Evolutionary conservation across 2,888 invertebrate genomes (phyloP).

Genomic region (Mythimna pallens): DNA sequence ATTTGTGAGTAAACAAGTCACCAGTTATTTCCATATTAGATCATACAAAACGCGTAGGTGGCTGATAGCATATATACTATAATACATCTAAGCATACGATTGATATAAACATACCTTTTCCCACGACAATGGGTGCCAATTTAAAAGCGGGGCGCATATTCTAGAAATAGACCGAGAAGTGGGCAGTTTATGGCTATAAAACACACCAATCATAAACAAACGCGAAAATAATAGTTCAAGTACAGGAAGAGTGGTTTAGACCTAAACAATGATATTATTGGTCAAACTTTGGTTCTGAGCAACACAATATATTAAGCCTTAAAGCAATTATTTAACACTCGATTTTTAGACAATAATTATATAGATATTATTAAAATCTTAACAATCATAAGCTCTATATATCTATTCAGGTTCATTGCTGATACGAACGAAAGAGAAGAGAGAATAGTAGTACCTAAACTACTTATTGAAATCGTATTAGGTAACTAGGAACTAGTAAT

Average conservation of each 20-base stretch:
- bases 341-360: not conserved
- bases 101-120: slow-evolving; percentile 63
- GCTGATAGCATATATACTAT: slow-evolving; percentile 11
- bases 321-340: not conserved
- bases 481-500: not conserved
- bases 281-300: slow-evolving; percentile 3
- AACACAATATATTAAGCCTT: not conserved
- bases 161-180: slow-evolving; percentile 69
- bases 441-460: too few species aligned
- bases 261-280: slow-evolving; percentile 19
- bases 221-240: slow-evolving; percentile 50
- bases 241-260: slow-evolving; percentile 33
- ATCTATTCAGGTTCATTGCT: too few species aligned
- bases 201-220: slow-evolving; percentile 44
- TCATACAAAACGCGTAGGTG: slow-evolving; percentile 56
- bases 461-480: not conserved
- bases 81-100: slow-evolving; percentile 23
- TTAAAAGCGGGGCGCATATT: slow-evolving; percentile 67
- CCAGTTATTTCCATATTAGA: slow-evolving; percentile 64
- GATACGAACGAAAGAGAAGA: too few species aligned
- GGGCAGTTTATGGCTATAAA: slow-evolving; percentile 50
- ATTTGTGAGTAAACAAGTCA: slow-evolving; percentile 51
- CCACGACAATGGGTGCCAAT: slow-evolving; percentile 74
- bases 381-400: too few species aligned
- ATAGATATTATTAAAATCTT: not conserved